Evolutionary conservation across 2,113 vertebrate genomes (phyloP).

Genomic region (Pelmatolapia mariae): DNA sequence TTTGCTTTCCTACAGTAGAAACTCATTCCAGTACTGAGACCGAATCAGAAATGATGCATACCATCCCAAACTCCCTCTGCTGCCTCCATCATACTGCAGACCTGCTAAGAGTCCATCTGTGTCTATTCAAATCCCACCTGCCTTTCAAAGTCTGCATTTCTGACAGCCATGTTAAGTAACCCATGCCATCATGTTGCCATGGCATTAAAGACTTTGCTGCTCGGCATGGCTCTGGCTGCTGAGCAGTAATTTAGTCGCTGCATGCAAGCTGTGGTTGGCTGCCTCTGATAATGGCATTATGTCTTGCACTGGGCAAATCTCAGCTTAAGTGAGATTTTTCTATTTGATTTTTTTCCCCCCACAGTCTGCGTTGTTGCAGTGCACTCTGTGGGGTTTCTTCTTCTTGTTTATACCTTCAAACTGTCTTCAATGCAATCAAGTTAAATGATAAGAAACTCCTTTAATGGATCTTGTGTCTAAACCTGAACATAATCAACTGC

Average conservation of each 20-base stretch:
- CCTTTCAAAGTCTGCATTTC: slow-evolving; percentile 49
- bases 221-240: slow-evolving; percentile 49
- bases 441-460: background rate
- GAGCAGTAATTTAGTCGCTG: slow-evolving; percentile 52
- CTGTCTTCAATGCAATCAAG: background rate
- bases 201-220: slow-evolving; percentile 36
- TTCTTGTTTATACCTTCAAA: background rate
- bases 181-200: slow-evolving; percentile 62
- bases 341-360: background rate
- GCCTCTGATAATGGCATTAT: slow-evolving; percentile 50
- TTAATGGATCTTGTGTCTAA: background rate
- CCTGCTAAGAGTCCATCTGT: slow-evolving; percentile 38
- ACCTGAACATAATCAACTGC: background rate
- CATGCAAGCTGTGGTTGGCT: slow-evolving; percentile 55
- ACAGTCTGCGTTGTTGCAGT: background rate
- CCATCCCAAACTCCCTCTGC: slow-evolving; percentile 21
- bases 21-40: background rate
- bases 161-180: slow-evolving; percentile 49
- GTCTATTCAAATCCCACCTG: slow-evolving; percentile 45
- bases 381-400: background rate
- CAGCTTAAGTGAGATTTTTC: slow-evolving; percentile 20
- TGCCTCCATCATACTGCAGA: slow-evolving; percentile 24
- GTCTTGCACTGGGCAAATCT: slow-evolving; percentile 33
- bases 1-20: background rate
- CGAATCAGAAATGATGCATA: background rate